phyloP scores from a whole-genome alignment of 2,888 invertebrate species.

The Diogma glabrata region DNA sequence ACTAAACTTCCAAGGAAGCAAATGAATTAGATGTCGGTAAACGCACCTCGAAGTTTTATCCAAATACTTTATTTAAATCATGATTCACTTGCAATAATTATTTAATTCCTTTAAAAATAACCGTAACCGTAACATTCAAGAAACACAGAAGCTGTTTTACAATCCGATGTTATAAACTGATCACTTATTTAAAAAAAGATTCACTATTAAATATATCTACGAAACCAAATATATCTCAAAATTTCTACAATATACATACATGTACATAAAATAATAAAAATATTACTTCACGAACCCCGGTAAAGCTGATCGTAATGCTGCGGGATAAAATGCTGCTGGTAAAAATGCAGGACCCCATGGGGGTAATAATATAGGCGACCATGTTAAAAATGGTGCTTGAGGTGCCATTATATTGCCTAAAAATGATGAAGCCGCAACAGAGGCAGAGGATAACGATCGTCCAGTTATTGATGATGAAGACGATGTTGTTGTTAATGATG shows the following conservation, averaged over 20 bases:
- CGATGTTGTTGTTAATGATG: neutral
- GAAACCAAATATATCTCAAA: too few species aligned
- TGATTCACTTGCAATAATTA: too few species aligned
- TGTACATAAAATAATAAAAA: neutral
- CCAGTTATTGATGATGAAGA: neutral
- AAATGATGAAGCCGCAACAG: conserved; percentile 20
- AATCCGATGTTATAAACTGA: too few species aligned
- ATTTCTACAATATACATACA: neutral
- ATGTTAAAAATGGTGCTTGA: conserved; percentile 55
- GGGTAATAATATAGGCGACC: conserved; percentile 63
- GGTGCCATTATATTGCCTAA: conserved; percentile 36
- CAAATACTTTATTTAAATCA: too few species aligned
- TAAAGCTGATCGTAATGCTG: conserved; percentile 56
- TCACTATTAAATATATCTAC: too few species aligned
- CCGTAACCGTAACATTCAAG: too few species aligned
- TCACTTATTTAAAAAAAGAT: too few species aligned
- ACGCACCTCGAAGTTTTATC: too few species aligned
- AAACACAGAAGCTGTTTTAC: too few species aligned
- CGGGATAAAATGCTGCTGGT: conserved; percentile 58
- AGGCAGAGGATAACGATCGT: neutral
- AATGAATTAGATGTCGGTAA: too few species aligned
- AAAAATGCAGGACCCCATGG: conserved; percentile 64
- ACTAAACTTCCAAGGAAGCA: too few species aligned
- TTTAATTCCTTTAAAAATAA: too few species aligned
- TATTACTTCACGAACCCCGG: conserved; percentile 50